These are phyloP conservation scores for Sterrhoptilus dennistouni DNA, from an alignment of 2,113 vertebrate species.

Conservation along the genomic window DNA sequence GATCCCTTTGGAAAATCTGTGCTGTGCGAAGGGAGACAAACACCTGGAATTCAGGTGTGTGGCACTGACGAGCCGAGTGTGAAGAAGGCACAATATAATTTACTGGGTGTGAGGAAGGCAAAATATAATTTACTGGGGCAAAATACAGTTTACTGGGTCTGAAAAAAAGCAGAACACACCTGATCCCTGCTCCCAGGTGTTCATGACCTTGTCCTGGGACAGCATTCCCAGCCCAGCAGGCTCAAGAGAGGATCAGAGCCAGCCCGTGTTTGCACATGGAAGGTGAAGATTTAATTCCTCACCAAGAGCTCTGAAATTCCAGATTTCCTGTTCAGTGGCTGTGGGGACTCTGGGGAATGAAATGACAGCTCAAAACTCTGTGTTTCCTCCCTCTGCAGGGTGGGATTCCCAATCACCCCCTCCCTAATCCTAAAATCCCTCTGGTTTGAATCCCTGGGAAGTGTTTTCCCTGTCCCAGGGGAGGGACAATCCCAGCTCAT, in stretches of 20 bases:
- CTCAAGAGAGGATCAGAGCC: neutral
- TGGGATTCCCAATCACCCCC: neutral
- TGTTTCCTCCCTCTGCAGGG: neutral
- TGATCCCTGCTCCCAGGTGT: neutral
- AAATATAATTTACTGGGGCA: neutral
- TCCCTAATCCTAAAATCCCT: neutral
- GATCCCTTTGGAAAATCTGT: neutral
- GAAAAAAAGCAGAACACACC: neutral
- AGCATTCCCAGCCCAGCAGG: neutral
- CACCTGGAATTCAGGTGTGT: neutral
- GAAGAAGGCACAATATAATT: neutral
- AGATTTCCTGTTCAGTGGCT: neutral
- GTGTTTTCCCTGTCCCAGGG: neutral
- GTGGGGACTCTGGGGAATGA: neutral
- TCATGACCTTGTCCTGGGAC: neutral
- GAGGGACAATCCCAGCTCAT: neutral
- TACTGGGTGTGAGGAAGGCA: neutral
- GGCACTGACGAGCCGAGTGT: fast-evolving
- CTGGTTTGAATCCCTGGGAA: neutral
- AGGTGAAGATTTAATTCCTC: neutral
- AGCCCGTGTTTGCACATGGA: neutral
- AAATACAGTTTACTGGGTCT: too few species aligned
- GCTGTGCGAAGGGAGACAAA: neutral
- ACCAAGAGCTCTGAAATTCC: neutral
- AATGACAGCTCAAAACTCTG: neutral